phyloP scores from a whole-genome alignment of 2,888 invertebrate genomes.

The Lasioglossum vierecki region DNA sequence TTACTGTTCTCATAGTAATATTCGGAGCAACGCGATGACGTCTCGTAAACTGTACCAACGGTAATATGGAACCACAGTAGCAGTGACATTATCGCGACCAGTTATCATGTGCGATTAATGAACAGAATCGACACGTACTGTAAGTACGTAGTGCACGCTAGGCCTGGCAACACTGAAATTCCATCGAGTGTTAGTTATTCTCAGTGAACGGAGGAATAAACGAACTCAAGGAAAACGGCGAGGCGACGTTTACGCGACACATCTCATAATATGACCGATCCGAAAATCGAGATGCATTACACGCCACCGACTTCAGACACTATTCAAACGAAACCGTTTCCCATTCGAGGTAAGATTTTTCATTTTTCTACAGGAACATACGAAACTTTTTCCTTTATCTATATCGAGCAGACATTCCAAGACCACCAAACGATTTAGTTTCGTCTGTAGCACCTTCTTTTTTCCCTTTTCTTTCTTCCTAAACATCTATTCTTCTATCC shows the following conservation, averaged over 20 bases:
- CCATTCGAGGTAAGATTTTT: conserved; percentile 89
- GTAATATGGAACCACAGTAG: conserved; percentile 28
- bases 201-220: not conserved
- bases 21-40: conserved; percentile 18
- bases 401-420: not conserved
- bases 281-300: conserved; percentile 80
- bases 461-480: not conserved
- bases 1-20: conserved; percentile 14
- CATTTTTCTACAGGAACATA: not conserved
- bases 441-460: not conserved
- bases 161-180: not conserved
- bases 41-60: conserved; percentile 29
- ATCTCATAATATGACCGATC: conserved; percentile 63
- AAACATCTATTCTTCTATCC: not conserved
- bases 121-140: conserved; percentile 21
- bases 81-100: conserved; percentile 21
- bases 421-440: not conserved
- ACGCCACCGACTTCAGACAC: conserved; percentile 92
- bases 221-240: not conserved
- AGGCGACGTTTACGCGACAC: conserved; percentile 20
- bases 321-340: conserved; percentile 95
- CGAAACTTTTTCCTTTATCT: not conserved
- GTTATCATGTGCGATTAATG: conserved; percentile 32
- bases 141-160: conserved; percentile 14
- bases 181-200: conserved; percentile 7